Base-by-base conservation (phyloP, 2,113 vertebrate genomes). In the Oncorhynchus kisutch region DNA sequence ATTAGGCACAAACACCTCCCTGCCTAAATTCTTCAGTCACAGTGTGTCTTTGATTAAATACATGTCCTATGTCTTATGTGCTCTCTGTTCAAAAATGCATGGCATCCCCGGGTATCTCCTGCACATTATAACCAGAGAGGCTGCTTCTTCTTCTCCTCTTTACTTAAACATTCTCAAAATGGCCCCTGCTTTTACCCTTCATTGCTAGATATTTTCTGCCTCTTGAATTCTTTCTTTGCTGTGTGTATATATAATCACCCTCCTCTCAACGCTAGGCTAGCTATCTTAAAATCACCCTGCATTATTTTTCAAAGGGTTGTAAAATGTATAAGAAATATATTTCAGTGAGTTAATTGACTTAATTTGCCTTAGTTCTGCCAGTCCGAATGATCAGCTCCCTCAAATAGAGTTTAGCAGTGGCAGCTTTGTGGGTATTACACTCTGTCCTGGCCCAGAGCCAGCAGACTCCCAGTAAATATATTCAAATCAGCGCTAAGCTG, bases 401-500 rank as follows among this genome's bases (percentile, higher is more conserved):
- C 90, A 94, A 95, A 96, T 92, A 94, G 91, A 94, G 91, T 94
- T 94, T 91, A 90, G 90, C 90, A 89, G 92, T 88, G 89, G 90
- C 86, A 88, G 92, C 91, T 96, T 95, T 95, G 91, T 94, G 90
- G 87, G 88, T 90, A 93, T 95, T 95, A 93, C 84, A 88, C 90
- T 88, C 87, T 91, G 91, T 92, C 91, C 93, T 96, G 94, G 92
- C 90, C 90, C 84, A 83, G 88, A 92, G 95, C 95, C 94, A 94
- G 85, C 88, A 85, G 90, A 93, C 93, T 90, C 91, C 85, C 78
- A 92, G 90, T 92, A 95, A 96, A 97, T 95, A 94, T 94, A 94
- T 96, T 97, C 93, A 95, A 96, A 95, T 96, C 92, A 94, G 89
- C 92, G 89, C 88, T 96, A 96, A 95, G 93, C 94, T 94, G 89